Evolutionary conservation across 2,797 vertebrate species (phyloP).

Genomic region (Craterocephalus amniculus): DNA sequence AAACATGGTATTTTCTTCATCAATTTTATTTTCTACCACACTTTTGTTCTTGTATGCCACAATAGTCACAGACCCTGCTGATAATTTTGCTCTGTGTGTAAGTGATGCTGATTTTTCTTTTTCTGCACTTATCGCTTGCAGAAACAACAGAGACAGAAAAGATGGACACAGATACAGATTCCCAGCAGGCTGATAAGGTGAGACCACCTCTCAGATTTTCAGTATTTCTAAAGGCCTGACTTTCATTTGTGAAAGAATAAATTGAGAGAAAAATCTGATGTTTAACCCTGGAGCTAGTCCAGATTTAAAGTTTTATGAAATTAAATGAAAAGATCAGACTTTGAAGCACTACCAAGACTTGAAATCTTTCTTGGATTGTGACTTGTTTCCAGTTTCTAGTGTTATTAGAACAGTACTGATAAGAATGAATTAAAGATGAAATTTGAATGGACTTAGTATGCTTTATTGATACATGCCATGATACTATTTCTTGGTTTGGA

Average conservation of each 20-base stretch:
- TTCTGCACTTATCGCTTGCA: conserved; percentile 51
- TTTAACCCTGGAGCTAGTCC: not conserved
- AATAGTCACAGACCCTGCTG: not conserved
- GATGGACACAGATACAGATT: conserved; percentile 90
- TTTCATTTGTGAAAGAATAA: not conserved
- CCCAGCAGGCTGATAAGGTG: conserved; percentile 91
- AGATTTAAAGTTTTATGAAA: not conserved
- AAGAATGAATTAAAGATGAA: no score
- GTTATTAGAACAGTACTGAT: not conserved
- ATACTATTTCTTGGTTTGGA: no score
- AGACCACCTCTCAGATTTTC: conserved; percentile 24
- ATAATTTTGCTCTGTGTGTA: not conserved
- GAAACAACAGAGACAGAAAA: conserved; percentile 92
- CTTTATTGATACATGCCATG: no score
- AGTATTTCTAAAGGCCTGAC: not conserved
- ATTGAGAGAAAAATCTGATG: not conserved
- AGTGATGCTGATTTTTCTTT: not conserved
- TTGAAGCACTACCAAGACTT: no score
- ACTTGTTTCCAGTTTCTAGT: no score
- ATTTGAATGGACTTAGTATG: no score
- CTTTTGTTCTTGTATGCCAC: not conserved
- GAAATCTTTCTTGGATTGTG: no score
- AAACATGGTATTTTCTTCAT: not conserved
- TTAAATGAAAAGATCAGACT: not conserved
- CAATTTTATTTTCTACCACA: not conserved